Evolutionary conservation across 1,140 invertebrate species (phyloP).

Genomic region (Cydia strobilella): DNA sequence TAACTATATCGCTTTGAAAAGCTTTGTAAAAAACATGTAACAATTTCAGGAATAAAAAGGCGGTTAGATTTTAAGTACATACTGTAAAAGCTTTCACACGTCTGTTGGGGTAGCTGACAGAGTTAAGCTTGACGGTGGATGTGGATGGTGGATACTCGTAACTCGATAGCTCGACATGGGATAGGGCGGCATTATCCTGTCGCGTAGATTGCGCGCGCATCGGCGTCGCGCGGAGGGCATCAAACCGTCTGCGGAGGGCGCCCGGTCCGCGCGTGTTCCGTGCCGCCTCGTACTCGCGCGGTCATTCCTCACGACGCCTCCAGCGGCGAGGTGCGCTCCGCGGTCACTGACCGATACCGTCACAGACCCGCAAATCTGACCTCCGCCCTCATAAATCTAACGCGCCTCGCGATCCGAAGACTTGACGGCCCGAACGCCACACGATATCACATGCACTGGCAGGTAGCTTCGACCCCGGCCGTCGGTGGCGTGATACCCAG

Average conservation of each 20-base stretch:
- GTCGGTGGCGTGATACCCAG: constrained; percentile 63
- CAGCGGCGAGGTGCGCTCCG: constrained; percentile 58
- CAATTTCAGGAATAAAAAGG: not conserved
- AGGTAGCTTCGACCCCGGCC: constrained; percentile 54
- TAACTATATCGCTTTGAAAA: constrained; percentile 18
- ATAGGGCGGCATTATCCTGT: constrained; percentile 71
- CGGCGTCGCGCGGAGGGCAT: constrained; percentile 71
- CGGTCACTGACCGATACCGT: constrained; percentile 70
- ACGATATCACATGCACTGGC: constrained; percentile 45
- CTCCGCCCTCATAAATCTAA: constrained; percentile 35
- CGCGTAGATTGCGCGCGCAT: constrained; percentile 69
- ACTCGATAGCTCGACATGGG: constrained; percentile 73
- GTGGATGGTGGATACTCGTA: constrained; percentile 50
- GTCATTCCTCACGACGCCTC: constrained; percentile 65
- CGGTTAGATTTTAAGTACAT: constrained; percentile 1
- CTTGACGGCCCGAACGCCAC: constrained; percentile 22
- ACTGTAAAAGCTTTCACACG: constrained; percentile 42
- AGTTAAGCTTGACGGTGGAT: constrained; percentile 57
- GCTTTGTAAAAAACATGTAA: not conserved
- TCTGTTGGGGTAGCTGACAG: constrained; percentile 49
- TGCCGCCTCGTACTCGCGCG: constrained; percentile 51
- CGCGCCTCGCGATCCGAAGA: constrained; percentile 39
- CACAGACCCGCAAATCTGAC: constrained; percentile 39
- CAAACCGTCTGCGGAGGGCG: constrained; percentile 75
- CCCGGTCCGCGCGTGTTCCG: constrained; percentile 62